These are phyloP conservation scores for Hoplostethus mediterraneus DNA, from an alignment of 2,797 vertebrate species.

Conservation along the genomic window DNA sequence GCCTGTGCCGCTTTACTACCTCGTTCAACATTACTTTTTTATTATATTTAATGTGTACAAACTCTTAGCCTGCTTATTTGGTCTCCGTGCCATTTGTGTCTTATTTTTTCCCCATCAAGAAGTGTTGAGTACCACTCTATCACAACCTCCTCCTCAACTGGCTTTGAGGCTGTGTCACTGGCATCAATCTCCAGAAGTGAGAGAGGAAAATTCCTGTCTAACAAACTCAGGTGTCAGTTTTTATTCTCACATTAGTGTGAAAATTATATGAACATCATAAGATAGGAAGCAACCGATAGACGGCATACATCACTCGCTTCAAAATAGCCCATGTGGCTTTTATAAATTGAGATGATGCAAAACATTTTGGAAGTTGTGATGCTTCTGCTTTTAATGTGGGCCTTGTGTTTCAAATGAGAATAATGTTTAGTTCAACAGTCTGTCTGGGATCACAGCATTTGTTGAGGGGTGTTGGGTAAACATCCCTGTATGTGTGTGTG, in stretches of 20 bases:
- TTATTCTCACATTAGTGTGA: slow-evolving; percentile 5
- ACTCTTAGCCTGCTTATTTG: not conserved
- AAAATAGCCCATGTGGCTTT: slow-evolving; percentile 6
- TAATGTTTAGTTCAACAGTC: slow-evolving; percentile 25
- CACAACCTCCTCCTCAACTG: not conserved
- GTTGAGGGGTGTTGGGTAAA: not conserved
- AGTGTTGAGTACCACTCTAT: not conserved
- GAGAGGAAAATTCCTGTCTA: not conserved
- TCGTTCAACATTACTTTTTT: not conserved
- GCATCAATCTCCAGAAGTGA: not conserved
- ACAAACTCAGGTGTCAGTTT: slow-evolving; percentile 10
- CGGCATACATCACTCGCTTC: not conserved
- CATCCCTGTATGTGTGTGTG: not conserved
- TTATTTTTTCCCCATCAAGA: not conserved
- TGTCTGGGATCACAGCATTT: slow-evolving; percentile 7
- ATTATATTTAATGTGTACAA: not conserved
- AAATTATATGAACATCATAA: slow-evolving; percentile 22
- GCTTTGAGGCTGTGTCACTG: slow-evolving; percentile 1
- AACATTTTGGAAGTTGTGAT: slow-evolving; percentile 7
- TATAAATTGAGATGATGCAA: slow-evolving; percentile 16
- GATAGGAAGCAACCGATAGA: not conserved
- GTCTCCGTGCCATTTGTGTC: not conserved
- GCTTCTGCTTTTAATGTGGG: not conserved
- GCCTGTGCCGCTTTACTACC: too few relatives aligned
- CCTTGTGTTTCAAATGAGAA: slow-evolving; percentile 11